Conservation (phyloP, 2,113 vertebrate species). For the Datnioides undecimradiatus region DNA sequence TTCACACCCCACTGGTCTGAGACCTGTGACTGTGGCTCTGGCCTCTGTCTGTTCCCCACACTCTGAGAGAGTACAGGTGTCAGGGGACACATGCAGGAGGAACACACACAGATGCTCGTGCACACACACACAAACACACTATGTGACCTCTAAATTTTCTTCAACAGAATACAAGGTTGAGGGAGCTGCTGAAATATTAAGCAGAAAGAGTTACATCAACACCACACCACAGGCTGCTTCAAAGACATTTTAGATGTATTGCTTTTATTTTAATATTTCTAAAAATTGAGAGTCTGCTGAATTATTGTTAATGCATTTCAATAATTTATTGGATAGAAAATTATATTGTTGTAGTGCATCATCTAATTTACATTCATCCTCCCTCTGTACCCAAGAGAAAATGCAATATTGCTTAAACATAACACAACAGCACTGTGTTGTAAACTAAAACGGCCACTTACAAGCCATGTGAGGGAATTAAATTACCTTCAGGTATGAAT, state of each 20-base stretch:
- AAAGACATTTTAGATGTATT: constrained; percentile 30
- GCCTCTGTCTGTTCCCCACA: constrained; percentile 76
- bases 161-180: constrained; percentile 48
- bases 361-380: constrained; percentile 27
- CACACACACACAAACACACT: constrained; percentile 38
- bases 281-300: constrained; percentile 7
- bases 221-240: constrained; percentile 20
- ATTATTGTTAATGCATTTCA: constrained; percentile 3
- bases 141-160: constrained; percentile 67
- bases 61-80: constrained; percentile 76
- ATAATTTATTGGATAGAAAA: constrained; percentile 17
- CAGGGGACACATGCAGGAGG: constrained; percentile 65
- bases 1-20: constrained; percentile 84
- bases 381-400: neutral
- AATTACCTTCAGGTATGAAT: constrained; percentile 17
- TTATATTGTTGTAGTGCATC: constrained; percentile 6
- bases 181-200: constrained; percentile 67
- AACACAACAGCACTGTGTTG: neutral
- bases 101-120: constrained; percentile 32
- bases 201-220: constrained; percentile 56
- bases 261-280: neutral
- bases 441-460: constrained; percentile 34
- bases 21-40: constrained; percentile 80
- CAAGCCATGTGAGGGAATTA: neutral
- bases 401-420: constrained; percentile 22